Conservation (phyloP, 2,113 vertebrate species). For the Rhinopithecus roxellana region DNA sequence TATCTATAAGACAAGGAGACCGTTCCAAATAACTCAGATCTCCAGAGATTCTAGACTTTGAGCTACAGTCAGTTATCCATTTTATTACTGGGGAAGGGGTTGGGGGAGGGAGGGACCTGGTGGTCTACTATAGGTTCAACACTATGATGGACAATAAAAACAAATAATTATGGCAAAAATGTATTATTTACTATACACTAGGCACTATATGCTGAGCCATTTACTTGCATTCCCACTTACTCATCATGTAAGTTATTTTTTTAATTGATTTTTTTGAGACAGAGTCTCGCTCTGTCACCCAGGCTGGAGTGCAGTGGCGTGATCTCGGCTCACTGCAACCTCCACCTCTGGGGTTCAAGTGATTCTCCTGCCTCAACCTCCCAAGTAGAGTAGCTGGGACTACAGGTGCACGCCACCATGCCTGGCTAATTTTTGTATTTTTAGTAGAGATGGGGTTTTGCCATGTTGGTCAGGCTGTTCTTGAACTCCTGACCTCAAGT, state of each 20-base stretch:
- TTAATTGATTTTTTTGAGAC: not conserved
- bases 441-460: no score
- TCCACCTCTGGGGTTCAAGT: no score
- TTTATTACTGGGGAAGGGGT: not conserved
- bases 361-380: no score
- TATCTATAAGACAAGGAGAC: not conserved
- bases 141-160: not conserved
- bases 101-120: not conserved
- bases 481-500: no score
- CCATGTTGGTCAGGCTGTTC: no score
- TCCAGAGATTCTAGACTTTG: not conserved
- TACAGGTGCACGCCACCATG: no score
- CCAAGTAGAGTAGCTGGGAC: no score
- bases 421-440: no score
- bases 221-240: not conserved
- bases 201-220: not conserved
- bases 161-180: not conserved
- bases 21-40: not conserved
- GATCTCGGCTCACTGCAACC: no score
- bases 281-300: no score
- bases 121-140: not conserved
- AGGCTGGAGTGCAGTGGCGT: no score
- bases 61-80: not conserved
- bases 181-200: not conserved
- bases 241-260: not conserved